phyloP scores from a whole-genome alignment of 92 coral and sea anemone species.

The Epizoanthus stellaris region DNA sequence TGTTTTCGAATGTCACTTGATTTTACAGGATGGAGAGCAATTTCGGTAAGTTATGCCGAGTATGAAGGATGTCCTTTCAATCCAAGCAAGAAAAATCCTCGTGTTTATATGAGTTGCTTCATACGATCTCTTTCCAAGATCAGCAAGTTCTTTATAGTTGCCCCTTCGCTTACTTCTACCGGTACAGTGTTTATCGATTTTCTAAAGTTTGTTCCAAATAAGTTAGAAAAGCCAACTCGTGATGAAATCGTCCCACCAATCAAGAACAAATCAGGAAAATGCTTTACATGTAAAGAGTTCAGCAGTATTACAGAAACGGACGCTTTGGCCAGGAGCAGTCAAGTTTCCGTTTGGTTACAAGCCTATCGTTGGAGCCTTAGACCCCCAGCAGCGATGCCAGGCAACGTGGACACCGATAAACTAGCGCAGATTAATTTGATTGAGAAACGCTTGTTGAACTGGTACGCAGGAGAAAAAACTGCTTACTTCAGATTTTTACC shows the following conservation, averaged over 20 bases:
- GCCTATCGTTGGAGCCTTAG: constrained; percentile 38
- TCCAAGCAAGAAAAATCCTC: neutral
- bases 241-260: constrained; percentile 39
- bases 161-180: neutral
- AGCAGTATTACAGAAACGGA: constrained; percentile 29
- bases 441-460: constrained; percentile 16
- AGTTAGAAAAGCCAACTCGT: constrained; percentile 7
- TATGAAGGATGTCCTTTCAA: constrained; percentile 32
- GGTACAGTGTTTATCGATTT: constrained; percentile 19
- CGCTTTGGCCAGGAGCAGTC: constrained; percentile 22
- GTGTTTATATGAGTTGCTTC: constrained; percentile 28
- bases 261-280: constrained; percentile 17
- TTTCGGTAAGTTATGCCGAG: constrained; percentile 39
- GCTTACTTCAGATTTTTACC: neutral
- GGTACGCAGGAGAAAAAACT: constrained; percentile 23
- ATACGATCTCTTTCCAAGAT: constrained; percentile 1
- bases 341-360: constrained; percentile 33
- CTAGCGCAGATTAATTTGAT: neutral
- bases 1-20: constrained; percentile 48
- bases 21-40: constrained; percentile 49
- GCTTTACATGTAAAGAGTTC: constrained; percentile 17
- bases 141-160: constrained; percentile 13
- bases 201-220: constrained; percentile 15
- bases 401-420: neutral
- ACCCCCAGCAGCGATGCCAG: neutral